Evolutionary conservation across 2,113 vertebrate species (phyloP).

Genomic region (Chunga burmeisteri): DNA sequence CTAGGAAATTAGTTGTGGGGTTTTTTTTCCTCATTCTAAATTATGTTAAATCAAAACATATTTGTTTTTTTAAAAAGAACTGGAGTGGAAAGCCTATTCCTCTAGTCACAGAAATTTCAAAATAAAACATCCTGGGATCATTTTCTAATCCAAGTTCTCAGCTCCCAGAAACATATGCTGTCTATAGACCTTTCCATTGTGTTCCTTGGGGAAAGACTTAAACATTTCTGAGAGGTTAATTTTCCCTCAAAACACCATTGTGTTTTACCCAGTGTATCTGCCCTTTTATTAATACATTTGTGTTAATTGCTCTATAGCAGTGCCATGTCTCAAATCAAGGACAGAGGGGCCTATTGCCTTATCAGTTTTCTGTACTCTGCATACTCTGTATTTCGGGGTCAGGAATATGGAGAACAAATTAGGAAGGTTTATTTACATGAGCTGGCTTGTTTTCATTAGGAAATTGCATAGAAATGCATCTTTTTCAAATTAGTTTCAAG

Average conservation of each 20-base stretch:
- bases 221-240: not conserved
- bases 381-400: not conserved
- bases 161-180: not conserved
- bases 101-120: not conserved
- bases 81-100: not conserved
- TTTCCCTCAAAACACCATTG: slow-evolving; percentile 28
- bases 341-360: not conserved
- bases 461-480: not conserved
- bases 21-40: not conserved
- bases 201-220: not conserved
- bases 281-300: not conserved
- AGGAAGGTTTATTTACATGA: not conserved
- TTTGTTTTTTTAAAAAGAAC: not conserved
- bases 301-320: not conserved
- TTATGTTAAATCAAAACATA: not conserved
- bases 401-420: not conserved
- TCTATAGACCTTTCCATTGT: slow-evolving; percentile 14
- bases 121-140: not conserved
- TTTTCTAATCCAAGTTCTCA: slow-evolving; percentile 20
- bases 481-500: not conserved
- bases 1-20: not conserved
- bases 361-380: not conserved
- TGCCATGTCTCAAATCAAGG: not conserved
- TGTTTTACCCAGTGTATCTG: not conserved
- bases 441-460: not conserved